Evolutionary conservation across 1,140 invertebrate genomes (phyloP).

Genomic region (Pemphigus obesinymphae): DNA sequence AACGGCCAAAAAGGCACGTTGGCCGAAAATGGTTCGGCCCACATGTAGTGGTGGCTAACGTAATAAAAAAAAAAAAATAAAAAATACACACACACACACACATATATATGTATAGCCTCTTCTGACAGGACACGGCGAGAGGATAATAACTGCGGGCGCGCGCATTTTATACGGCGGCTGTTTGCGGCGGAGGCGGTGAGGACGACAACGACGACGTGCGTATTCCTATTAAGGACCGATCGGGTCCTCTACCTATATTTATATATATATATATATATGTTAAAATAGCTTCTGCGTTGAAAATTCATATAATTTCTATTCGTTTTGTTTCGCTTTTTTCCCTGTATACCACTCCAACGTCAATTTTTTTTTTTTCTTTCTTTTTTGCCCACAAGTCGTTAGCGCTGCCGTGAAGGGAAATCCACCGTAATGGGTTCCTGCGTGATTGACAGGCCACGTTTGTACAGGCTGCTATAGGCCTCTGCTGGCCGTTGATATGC

Average conservation of each 20-base stretch:
- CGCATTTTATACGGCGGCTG: not conserved
- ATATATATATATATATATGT: not conserved
- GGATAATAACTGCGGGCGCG: no score
- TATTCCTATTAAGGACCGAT: slow-evolving; percentile 24
- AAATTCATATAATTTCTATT: slow-evolving; percentile 27
- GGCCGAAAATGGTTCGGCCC: no score
- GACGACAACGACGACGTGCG: not conserved
- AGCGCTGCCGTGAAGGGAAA: slow-evolving; percentile 12
- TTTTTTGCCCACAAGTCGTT: slow-evolving; percentile 15
- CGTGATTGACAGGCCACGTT: slow-evolving; percentile 15
- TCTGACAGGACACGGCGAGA: no score
- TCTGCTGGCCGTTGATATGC: not conserved
- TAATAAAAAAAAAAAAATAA: no score
- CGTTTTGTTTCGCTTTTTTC: no score
- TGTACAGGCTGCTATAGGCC: not conserved
- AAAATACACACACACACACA: no score
- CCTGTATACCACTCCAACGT: no score
- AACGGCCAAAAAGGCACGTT: no score
- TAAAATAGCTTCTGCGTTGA: slow-evolving; percentile 7
- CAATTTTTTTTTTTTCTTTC: not conserved
- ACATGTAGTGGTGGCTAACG: no score
- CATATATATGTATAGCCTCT: no score
- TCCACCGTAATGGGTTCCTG: slow-evolving; percentile 16
- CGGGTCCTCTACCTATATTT: not conserved
- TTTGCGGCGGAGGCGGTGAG: not conserved